phyloP scores from a whole-genome alignment of 2,797 vertebrate genomes.

The Philypnodon macrostomus region DNA sequence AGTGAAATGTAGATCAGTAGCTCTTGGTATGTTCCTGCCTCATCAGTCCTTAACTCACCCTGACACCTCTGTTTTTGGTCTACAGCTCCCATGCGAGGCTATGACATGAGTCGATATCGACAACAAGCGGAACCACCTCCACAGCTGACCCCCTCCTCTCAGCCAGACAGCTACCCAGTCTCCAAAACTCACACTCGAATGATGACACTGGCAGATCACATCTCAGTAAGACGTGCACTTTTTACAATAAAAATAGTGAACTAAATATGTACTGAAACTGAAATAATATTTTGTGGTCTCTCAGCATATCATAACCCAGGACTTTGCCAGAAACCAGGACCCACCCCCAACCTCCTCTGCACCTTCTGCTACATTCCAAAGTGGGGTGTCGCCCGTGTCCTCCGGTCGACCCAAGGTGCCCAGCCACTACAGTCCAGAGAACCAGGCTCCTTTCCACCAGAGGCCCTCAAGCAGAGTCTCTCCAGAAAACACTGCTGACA shows the following conservation, averaged over 20 bases:
- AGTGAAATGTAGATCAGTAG: conserved; percentile 22
- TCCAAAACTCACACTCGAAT: conserved; percentile 87
- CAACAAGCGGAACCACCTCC: conserved; percentile 77
- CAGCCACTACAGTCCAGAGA: conserved; percentile 92
- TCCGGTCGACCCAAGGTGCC: conserved; percentile 83
- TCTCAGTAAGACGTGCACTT: conserved; percentile 82
- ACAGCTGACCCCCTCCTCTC: conserved; percentile 79
- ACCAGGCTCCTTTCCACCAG: conserved; percentile 84
- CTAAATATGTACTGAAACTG: not conserved
- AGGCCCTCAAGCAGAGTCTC: conserved; percentile 88
- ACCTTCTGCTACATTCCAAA: conserved; percentile 89
- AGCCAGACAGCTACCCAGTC: conserved; percentile 82
- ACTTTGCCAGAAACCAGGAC: conserved; percentile 95
- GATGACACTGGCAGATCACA: conserved; percentile 97
- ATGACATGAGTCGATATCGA: conserved; percentile 86
- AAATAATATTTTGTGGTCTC: not conserved
- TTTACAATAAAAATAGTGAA: not conserved
- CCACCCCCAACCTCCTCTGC: conserved; percentile 78
- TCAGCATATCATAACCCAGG: conserved; percentile 98
- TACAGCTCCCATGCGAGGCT: conserved; percentile 77
- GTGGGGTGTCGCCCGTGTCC: conserved; percentile 71
- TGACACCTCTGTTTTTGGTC: conserved; percentile 10
- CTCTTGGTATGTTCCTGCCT: conserved; percentile 16
- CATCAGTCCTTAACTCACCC: conserved; percentile 17
- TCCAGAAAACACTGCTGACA: conserved; percentile 88